Conservation (phyloP, 2,113 vertebrate species). For the Octodon degus region DNA sequence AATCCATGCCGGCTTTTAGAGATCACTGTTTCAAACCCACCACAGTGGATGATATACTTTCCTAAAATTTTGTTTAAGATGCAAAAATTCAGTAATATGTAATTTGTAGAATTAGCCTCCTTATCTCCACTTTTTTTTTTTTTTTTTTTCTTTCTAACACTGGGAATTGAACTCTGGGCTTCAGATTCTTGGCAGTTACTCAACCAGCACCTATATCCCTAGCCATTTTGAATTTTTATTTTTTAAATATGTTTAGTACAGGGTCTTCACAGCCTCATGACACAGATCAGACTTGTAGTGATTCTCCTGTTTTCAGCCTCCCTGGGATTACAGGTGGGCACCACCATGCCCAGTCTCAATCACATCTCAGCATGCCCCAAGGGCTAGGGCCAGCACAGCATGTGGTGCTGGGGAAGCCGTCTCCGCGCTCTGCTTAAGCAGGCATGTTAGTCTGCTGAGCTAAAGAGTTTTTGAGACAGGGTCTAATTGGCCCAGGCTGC, state of each 20-base stretch:
- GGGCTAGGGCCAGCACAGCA: too few relatives aligned
- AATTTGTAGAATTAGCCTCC: background rate
- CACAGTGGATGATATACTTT: background rate
- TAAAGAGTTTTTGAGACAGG: background rate
- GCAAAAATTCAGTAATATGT: background rate
- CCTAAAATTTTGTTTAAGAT: conserved; percentile 26
- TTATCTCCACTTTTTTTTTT: background rate
- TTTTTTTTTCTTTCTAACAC: background rate
- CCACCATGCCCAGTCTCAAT: too few relatives aligned
- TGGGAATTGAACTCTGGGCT: background rate
- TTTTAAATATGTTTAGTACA: too few relatives aligned
- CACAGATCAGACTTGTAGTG: too few relatives aligned
- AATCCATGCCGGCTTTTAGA: conserved; percentile 14
- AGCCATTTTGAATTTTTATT: background rate
- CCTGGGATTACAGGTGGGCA: background rate
- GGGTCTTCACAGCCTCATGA: too few relatives aligned
- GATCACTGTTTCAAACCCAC: background rate
- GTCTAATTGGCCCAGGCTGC: background rate
- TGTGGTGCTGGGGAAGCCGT: too few relatives aligned
- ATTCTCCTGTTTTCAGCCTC: too few relatives aligned
- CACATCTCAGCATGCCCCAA: too few relatives aligned
- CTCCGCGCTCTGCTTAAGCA: too few relatives aligned
- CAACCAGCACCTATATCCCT: background rate
- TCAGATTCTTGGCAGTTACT: background rate
- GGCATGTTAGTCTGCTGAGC: too few relatives aligned